phyloP scores from a whole-genome alignment of 2,888 invertebrate genomes.

The Aspidapion aeneum region DNA sequence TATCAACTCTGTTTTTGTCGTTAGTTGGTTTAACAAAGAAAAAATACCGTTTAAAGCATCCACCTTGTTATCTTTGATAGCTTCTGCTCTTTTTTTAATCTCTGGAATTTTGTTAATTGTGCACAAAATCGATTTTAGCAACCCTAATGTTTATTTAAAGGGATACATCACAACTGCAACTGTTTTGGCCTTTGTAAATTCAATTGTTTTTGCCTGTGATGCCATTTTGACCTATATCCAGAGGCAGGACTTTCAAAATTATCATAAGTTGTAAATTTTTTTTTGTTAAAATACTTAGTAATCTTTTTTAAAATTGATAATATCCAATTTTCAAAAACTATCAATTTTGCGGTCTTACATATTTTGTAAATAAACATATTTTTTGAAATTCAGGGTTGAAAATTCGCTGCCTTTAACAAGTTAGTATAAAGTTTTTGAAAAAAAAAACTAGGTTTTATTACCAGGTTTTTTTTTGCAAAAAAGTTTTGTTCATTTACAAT shows the following conservation, averaged over 20 bases:
- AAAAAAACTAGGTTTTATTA: too few species aligned
- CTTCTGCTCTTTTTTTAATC: constrained; percentile 60
- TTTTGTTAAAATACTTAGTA: too few species aligned
- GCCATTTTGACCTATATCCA: constrained; percentile 55
- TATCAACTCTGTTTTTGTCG: constrained; percentile 59
- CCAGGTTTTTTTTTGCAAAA: too few species aligned
- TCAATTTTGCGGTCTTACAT: too few species aligned
- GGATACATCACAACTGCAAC: constrained; percentile 63
- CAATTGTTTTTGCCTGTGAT: constrained; percentile 58
- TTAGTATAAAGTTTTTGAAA: too few species aligned
- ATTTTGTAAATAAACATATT: too few species aligned
- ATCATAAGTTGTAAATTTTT: too few species aligned
- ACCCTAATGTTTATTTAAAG: constrained; percentile 60
- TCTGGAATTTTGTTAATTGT: constrained; percentile 61
- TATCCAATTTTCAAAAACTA: too few species aligned
- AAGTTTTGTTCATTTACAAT: too few species aligned
- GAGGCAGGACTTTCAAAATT: constrained; percentile 19
- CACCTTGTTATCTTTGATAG: constrained; percentile 59
- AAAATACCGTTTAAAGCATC: constrained; percentile 62
- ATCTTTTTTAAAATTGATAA: too few species aligned
- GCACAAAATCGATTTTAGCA: constrained; percentile 50
- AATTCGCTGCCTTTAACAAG: too few species aligned
- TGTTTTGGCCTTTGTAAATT: constrained; percentile 60
- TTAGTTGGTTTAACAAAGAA: constrained; percentile 60
- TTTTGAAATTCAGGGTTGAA: too few species aligned